Base-by-base conservation (phyloP, 2,797 vertebrate species). In the Chanos chanos region DNA sequence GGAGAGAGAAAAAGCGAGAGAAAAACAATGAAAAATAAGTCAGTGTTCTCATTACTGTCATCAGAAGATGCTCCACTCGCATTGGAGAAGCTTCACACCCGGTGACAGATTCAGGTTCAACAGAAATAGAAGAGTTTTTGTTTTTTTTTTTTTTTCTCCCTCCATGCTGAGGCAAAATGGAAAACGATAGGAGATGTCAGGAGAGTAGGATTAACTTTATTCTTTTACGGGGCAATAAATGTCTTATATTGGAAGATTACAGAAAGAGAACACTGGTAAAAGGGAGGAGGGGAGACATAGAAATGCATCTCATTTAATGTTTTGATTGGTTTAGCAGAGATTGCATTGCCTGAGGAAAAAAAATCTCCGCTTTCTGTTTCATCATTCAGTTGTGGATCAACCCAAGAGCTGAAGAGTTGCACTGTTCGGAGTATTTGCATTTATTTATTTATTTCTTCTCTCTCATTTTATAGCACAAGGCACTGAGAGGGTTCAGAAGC, bases 71-170 rank as follows among this genome's bases (percentile, higher is more conserved):
- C 41, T 66, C 28, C 37, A 43, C 70, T 64, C 61, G 68, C 63
- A 25, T 59, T 57, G 48, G 62, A 48, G 44, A 52, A 58, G 61
- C 48, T 45, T 64, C 45, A 45, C 16, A 50, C 59, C 59, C 33
- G 48, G 33, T 77, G 73, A 77, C 73, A 73, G 70, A 73, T 73
- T 73, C 49, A 72, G 70, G 76, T 71, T 68, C 70, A 33, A n/a
- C n/a, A n/a, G n/a, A n/a, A n/a, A n/a, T n/a, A n/a, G n/a, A n/a
- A n/a, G n/a, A n/a, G n/a, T n/a, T n/a, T n/a, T n/a, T n/a, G n/a
- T n/a, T n/a, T n/a, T n/a, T n/a, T n/a, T n/a, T n/a, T n/a, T n/a
- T n/a, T n/a, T n/a, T n/a, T n/a, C n/a, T n/a, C n/a, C n/a, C n/a
- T n/a, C n/a, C n/a, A n/a, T n/a, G 44, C 37, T 56, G 52, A 72